These are phyloP conservation scores for Apodemia duryi DNA, from an alignment of 2,888 invertebrate genomes.

Conservation along the genomic window DNA sequence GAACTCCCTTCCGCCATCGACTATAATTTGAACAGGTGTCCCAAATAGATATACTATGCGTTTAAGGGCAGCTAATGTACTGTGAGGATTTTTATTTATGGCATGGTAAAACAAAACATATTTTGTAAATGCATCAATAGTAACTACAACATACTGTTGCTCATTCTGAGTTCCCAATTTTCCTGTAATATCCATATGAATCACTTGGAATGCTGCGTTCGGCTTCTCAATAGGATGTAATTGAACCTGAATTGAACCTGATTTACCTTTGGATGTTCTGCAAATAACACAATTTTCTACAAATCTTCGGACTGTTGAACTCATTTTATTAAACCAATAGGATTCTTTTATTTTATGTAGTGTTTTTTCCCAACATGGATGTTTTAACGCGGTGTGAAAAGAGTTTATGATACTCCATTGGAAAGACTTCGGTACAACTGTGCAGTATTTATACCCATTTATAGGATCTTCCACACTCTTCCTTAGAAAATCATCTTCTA, in stretches of 20 bases:
- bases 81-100: constrained; percentile 22
- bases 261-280: constrained; percentile 28
- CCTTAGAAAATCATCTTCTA: constrained; percentile 22
- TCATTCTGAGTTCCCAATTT: constrained; percentile 28
- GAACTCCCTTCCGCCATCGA: no score
- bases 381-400: no score
- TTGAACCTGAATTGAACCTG: constrained; percentile 31
- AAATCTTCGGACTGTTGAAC: constrained; percentile 12
- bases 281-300: constrained; percentile 17
- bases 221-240: constrained; percentile 27
- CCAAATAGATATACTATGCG: constrained; percentile 25
- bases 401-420: no score
- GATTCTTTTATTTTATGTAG: no score
- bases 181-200: constrained; percentile 12
- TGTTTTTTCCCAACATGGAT: no score
- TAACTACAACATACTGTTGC: no score
- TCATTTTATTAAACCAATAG: constrained; percentile 30
- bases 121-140: no score
- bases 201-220: constrained; percentile 16
- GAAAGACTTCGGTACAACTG: no score
- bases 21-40: constrained; percentile 27
- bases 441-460: constrained; percentile 31
- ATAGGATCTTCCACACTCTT: constrained; percentile 16
- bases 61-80: constrained; percentile 25
- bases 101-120: no score